phyloP scores from a whole-genome alignment of 1,140 invertebrate species.

The Plectrocnemia conspersa region DNA sequence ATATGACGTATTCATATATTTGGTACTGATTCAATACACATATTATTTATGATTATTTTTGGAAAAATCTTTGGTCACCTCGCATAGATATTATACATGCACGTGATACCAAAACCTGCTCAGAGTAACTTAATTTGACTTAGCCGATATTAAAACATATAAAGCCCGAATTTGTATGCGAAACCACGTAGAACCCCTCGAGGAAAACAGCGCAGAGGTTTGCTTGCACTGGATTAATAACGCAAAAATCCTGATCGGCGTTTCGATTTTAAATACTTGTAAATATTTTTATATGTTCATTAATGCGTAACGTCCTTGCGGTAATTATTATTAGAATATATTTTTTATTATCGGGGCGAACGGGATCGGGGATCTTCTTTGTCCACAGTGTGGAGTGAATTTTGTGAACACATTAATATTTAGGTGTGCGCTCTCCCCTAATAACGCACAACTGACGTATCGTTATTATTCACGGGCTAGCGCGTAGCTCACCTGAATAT shows the following conservation, averaged over 20 bases:
- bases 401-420: constrained; percentile 30
- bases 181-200: constrained; percentile 28
- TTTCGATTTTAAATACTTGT: not conserved
- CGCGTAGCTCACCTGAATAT: constrained; percentile 28
- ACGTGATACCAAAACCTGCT: constrained; percentile 24
- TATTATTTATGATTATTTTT: too few species aligned
- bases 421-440: constrained; percentile 5
- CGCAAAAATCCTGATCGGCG: too few species aligned
- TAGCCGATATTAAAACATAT: constrained; percentile 35
- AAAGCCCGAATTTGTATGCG: constrained; percentile 33
- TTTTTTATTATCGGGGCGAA: too few species aligned
- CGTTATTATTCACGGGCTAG: constrained; percentile 29
- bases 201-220: not conserved
- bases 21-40: too few species aligned
- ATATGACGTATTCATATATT: too few species aligned
- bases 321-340: too few species aligned
- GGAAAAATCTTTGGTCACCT: too few species aligned
- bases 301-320: too few species aligned
- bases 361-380: too few species aligned
- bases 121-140: constrained; percentile 34
- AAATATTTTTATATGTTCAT: too few species aligned
- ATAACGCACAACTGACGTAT: constrained; percentile 32
- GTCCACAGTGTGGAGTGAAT: too few species aligned
- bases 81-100: too few species aligned
- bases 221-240: constrained; percentile 4